Conservation (phyloP, 2,113 vertebrate species). For the Chitala chitala region DNA sequence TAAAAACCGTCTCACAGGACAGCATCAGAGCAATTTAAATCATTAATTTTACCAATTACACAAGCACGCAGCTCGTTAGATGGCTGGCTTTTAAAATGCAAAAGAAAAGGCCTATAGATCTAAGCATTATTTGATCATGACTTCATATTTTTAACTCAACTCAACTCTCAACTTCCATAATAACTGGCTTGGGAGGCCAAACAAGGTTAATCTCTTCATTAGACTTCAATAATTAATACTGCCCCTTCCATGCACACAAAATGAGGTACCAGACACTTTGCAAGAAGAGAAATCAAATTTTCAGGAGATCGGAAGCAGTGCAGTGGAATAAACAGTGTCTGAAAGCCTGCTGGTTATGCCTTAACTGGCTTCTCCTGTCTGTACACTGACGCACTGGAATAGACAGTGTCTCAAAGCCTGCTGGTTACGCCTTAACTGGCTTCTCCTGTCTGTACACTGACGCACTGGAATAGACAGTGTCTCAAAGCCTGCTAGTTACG, state of each 20-base stretch:
- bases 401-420: background rate
- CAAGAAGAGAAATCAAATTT: background rate
- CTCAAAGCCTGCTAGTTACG: too few relatives aligned
- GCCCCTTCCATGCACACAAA: background rate
- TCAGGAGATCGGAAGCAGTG: background rate
- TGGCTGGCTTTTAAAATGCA: too few relatives aligned
- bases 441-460: background rate
- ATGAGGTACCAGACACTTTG: background rate
- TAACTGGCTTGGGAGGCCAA: background rate
- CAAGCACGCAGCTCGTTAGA: too few relatives aligned
- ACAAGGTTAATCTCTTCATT: background rate
- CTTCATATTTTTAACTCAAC: background rate
- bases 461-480: too few relatives aligned
- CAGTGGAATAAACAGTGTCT: background rate
- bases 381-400: background rate
- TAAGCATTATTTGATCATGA: background rate
- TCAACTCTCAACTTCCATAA: background rate
- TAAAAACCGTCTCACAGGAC: too few relatives aligned
- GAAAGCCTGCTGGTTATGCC: background rate
- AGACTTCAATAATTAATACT: slow-evolving; percentile 24
- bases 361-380: background rate
- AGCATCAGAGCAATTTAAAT: too few relatives aligned
- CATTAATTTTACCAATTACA: too few relatives aligned
- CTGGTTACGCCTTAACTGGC: background rate
- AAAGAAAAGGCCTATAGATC: too few relatives aligned